Percentiles rank a stretch among this genome's conserved stretches.
Evolutionary conservation across 2,113 vertebrate species (phyloP).

Genomic region (Strigops habroptila): DNA sequence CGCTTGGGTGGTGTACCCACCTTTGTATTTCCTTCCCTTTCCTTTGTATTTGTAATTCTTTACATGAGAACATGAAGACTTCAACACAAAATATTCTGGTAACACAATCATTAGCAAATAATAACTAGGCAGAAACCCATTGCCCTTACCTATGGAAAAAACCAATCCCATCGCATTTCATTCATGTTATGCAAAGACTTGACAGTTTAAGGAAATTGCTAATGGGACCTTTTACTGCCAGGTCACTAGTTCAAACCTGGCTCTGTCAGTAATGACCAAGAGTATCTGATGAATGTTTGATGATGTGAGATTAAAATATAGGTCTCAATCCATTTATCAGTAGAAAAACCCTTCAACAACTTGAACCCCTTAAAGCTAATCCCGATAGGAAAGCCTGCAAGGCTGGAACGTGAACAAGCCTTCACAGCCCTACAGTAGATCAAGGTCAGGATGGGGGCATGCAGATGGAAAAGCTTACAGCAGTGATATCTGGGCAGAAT

Average conservation of each 20-base stretch:
- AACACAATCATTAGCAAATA: background rate
- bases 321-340: conserved; percentile 48
- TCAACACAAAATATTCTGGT: background rate
- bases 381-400: background rate
- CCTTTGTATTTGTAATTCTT: background rate
- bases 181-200: background rate
- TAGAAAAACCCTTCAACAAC: conserved; percentile 48
- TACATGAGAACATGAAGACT: fast-evolving
- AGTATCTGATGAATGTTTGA: conserved; percentile 62
- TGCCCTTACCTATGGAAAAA: background rate
- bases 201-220: conserved; percentile 60
- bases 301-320: conserved; percentile 59
- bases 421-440: background rate
- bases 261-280: conserved; percentile 50
- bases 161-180: background rate
- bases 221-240: conserved; percentile 61
- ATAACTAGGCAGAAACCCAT: background rate
- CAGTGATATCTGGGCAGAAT: background rate
- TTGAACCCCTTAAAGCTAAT: background rate
- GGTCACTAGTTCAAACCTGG: conserved; percentile 57
- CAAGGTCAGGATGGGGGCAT: conserved; percentile 13
- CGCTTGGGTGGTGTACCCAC: fast-evolving
- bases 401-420: background rate
- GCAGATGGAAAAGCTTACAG: conserved; percentile 41
- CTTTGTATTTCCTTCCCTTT: background rate